phyloP scores from a whole-genome alignment of 2,113 vertebrate species.

The Todiramphus chloris region DNA sequence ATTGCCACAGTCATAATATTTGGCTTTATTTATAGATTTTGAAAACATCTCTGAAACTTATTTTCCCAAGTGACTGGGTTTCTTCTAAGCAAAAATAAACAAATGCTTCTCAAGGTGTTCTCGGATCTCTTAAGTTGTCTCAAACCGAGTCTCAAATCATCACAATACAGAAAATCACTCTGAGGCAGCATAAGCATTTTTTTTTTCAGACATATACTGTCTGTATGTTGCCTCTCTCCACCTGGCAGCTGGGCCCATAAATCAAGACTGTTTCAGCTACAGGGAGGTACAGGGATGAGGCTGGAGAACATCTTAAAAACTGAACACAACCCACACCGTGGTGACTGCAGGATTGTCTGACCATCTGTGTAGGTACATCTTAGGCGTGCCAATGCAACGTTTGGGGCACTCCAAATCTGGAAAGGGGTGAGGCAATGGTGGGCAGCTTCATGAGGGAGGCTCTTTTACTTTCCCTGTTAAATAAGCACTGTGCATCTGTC shows the following conservation, averaged over 20 bases:
- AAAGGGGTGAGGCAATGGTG: not conserved
- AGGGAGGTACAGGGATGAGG: not conserved
- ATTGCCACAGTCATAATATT: not conserved
- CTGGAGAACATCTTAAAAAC: not conserved
- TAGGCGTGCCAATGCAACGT: not conserved
- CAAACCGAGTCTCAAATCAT: not conserved
- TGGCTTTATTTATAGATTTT: slow-evolving; percentile 1
- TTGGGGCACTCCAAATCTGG: not conserved
- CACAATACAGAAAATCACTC: fast-evolving
- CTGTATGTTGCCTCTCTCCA: not conserved
- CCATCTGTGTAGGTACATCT: not conserved
- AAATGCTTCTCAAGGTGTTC: not conserved
- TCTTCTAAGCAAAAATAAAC: not conserved
- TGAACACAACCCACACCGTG: not conserved
- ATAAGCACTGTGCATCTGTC: not conserved
- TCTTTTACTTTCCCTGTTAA: not conserved
- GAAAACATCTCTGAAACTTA: not conserved
- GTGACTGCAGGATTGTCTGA: not conserved
- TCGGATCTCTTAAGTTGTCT: not conserved
- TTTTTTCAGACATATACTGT: not conserved
- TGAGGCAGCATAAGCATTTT: not conserved
- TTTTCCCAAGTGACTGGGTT: not conserved
- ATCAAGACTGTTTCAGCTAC: not conserved
- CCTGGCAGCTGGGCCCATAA: not conserved
- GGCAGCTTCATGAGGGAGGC: not conserved